Conservation (phyloP, 1,140 invertebrate species). For the Drosophila athabasca region DNA sequence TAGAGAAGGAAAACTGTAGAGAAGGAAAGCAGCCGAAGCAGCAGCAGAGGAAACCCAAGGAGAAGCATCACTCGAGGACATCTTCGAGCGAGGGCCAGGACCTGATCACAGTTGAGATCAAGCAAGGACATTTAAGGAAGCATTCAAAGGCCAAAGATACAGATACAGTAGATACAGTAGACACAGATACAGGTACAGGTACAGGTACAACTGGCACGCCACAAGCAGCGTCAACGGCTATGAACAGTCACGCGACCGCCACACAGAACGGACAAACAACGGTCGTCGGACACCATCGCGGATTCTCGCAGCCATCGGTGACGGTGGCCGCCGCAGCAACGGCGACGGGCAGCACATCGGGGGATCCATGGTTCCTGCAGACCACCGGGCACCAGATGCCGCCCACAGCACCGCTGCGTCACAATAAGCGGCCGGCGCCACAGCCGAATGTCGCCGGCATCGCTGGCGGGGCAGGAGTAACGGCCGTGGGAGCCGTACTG, state of each 20-base stretch:
- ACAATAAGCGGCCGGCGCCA: slow-evolving; percentile 82
- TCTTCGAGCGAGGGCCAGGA: slow-evolving; percentile 34
- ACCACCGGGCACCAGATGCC: slow-evolving; percentile 83
- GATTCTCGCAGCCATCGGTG: slow-evolving; percentile 82
- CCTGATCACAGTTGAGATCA: slow-evolving; percentile 68
- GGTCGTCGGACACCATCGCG: slow-evolving; percentile 83
- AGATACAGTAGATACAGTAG: slow-evolving; percentile 9
- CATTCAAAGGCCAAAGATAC: slow-evolving; percentile 18
- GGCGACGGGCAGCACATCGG: slow-evolving; percentile 63
- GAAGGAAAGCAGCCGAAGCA: slow-evolving; percentile 14
- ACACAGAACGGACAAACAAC: slow-evolving; percentile 83
- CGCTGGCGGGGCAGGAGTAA: slow-evolving; percentile 19
- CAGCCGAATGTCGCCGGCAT: slow-evolving; percentile 64
- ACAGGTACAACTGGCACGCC: slow-evolving; percentile 8
- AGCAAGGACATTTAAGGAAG: slow-evolving; percentile 56
- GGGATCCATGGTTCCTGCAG: slow-evolving; percentile 84
- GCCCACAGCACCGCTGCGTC: slow-evolving; percentile 80
- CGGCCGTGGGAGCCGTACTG: slow-evolving; percentile 40
- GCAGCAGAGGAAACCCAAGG: slow-evolving; percentile 18
- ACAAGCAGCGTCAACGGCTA: slow-evolving; percentile 40
- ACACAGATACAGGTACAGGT: no score
- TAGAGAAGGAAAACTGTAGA: slow-evolving; percentile 25
- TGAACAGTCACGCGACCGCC: slow-evolving; percentile 83
- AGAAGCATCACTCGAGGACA: slow-evolving; percentile 25
- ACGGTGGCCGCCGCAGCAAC: slow-evolving; percentile 58